Evolutionary conservation across 2,113 vertebrate genomes (phyloP).

Genomic region (Scomber scombrus): DNA sequence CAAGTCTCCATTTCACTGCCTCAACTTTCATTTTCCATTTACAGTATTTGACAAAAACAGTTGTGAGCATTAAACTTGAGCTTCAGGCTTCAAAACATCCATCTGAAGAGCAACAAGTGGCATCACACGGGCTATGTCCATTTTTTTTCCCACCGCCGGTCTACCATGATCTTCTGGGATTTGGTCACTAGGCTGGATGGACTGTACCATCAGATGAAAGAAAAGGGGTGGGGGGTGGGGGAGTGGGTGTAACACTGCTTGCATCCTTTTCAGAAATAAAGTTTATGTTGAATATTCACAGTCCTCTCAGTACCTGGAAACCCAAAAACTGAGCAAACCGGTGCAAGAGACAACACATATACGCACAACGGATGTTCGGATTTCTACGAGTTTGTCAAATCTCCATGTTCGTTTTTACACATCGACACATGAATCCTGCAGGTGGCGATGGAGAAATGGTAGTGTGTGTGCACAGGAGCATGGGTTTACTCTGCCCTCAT

Average conservation of each 20-base stretch:
- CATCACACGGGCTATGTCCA: background rate
- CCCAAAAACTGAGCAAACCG: slow-evolving; percentile 18
- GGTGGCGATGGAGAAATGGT: slow-evolving; percentile 13
- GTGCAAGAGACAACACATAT: slow-evolving; percentile 18
- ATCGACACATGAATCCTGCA: slow-evolving; percentile 19
- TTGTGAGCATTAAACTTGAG: background rate
- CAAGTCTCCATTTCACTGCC: background rate
- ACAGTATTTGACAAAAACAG: slow-evolving; percentile 10
- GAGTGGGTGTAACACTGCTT: background rate
- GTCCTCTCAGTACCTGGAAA: slow-evolving; percentile 3
- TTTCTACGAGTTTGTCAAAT: slow-evolving; percentile 12
- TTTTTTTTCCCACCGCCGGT: background rate
- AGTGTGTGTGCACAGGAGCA: slow-evolving; percentile 30
- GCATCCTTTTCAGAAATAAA: slow-evolving; percentile 6
- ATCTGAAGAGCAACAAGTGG: background rate
- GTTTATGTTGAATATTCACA: slow-evolving; percentile 18
- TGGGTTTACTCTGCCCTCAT: slow-evolving; percentile 10
- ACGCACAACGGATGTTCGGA: slow-evolving; percentile 6
- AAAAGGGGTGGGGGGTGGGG: no score
- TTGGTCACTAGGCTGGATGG: background rate
- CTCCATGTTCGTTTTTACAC: slow-evolving; percentile 21
- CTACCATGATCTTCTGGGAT: slow-evolving; percentile 12
- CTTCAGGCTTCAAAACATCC: background rate
- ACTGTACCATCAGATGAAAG: background rate
- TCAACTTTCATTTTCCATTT: background rate